Evolutionary conservation across 1,140 invertebrate genomes (phyloP).

Genomic region (Meloidogyne hapla): DNA sequence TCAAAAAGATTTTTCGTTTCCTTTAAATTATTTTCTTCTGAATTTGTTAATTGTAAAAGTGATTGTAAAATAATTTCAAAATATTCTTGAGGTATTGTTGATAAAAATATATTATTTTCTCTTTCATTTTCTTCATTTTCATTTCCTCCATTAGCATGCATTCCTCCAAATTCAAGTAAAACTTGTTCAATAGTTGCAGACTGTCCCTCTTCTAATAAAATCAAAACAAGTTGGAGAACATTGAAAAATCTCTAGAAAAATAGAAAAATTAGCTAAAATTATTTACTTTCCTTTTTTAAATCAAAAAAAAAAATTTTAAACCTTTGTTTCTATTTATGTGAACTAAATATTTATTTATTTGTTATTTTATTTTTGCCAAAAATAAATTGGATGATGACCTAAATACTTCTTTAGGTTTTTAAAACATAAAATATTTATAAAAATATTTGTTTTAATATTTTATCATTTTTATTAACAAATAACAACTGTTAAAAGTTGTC

Average conservation of each 20-base stretch:
- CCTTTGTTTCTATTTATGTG: no score
- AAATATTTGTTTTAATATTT: no score
- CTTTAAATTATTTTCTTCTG: neutral
- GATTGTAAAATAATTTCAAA: neutral
- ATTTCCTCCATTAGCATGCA: neutral
- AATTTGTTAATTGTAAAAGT: neutral
- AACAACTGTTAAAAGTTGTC: no score
- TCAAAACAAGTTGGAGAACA: neutral
- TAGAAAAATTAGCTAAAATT: neutral
- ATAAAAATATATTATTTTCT: neutral
- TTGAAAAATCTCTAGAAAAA: neutral
- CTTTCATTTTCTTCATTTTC: neutral
- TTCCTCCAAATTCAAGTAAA: conserved; percentile 2
- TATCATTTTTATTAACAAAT: no score
- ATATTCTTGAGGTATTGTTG: neutral
- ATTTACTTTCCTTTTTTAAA: neutral
- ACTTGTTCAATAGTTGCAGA: neutral
- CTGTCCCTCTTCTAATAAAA: neutral
- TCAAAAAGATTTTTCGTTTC: neutral
- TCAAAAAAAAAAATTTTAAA: neutral
- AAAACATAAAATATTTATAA: no score
- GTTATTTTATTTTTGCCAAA: no score
- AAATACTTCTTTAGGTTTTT: no score
- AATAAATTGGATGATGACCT: no score
- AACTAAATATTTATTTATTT: no score